Evolutionary conservation across 2,113 vertebrate genomes (phyloP), one percentile per base, ranked within the genome.

Genomic region (Bubo blakistoni): DNA sequence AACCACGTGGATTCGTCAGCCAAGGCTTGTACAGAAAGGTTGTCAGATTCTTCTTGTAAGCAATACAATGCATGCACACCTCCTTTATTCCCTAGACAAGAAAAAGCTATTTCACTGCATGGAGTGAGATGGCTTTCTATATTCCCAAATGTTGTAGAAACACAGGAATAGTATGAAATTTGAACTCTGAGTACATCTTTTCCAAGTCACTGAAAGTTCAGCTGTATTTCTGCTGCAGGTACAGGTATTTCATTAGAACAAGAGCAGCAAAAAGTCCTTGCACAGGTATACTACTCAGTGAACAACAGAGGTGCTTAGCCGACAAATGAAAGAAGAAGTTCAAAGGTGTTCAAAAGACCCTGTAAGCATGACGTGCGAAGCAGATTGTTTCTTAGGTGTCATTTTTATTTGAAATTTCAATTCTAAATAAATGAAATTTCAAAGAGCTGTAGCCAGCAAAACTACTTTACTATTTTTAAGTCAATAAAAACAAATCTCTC

Each of bases 151-250:
- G 70, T 57, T 58, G 11, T 0, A 80, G 62, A 85, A 88, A 96
- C 63, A 36, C 47, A 86, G 82, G 63, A 92, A 54, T 3, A 89
- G 47, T 38, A 77, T 81, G 81, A 78, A 81, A 69, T 69, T 63
- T 86, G 84, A 97, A 91, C 59, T 90, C 71, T 42, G 38, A 89
- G 57, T 65, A 81, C 54, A 72, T 76, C 88, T 92, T 63, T 90
- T 88, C 94, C 87, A 95, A 93, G 90, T 24, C 47, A 63, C 94
- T 58, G 32, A 80, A 36, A 94, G 79, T 67, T 95, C 77, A 93
- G 77, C 71, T 87, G 72, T 7, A 27, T 13, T 47, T 85, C n/a
- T 89, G 32, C 87, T 13, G 4, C 82, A 94, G 87, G 82, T 96
- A 92, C 27, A 81, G 82, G 57, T 78, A 92, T 73, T 81, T 80